Conservation (phyloP, 2,113 vertebrate genomes). For the Ardeotis arabs region DNA sequence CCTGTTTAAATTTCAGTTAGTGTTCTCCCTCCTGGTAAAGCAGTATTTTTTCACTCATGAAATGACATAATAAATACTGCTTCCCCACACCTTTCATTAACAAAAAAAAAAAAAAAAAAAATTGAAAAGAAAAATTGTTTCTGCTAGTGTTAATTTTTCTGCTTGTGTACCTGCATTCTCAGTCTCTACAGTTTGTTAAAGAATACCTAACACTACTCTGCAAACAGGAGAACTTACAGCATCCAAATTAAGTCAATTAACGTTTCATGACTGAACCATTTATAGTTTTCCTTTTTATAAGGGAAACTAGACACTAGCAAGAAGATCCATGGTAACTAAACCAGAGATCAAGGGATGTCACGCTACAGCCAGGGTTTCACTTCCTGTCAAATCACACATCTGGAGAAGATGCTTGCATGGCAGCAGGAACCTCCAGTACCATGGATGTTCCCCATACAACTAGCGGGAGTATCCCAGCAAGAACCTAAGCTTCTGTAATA, state of each 20-base stretch:
- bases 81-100: background rate
- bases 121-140: background rate
- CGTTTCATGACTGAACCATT: background rate
- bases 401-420: background rate
- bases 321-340: background rate
- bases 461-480: background rate
- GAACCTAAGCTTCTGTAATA: background rate
- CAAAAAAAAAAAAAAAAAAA: background rate
- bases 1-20: background rate
- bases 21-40: background rate
- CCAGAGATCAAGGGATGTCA: background rate
- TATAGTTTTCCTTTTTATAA: background rate
- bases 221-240: background rate
- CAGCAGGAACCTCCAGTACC: background rate
- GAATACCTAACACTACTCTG: background rate
- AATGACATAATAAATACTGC: background rate
- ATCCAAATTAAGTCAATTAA: background rate
- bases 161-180: background rate
- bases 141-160: background rate
- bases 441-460: background rate
- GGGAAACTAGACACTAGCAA: background rate
- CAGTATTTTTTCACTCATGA: background rate
- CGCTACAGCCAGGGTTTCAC: accelerated
- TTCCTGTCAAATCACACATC: background rate
- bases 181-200: background rate